Conservation (phyloP, 92 coral and sea anemone species). For the Paragorgia papillata region DNA sequence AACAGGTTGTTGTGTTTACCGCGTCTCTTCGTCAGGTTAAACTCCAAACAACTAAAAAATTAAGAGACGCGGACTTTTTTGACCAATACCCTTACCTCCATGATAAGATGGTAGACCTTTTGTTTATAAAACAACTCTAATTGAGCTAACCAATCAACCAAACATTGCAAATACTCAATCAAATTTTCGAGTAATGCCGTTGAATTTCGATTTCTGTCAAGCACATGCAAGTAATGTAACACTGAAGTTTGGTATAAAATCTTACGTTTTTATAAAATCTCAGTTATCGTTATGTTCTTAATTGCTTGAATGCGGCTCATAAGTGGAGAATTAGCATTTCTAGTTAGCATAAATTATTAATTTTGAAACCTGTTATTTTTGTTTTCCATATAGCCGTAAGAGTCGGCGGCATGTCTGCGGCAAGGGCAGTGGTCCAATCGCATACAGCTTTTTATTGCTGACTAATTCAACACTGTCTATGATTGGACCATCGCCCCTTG, state of each 20-base stretch:
- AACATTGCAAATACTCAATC: neutral
- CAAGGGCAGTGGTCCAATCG: too few species aligned
- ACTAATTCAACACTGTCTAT: too few species aligned
- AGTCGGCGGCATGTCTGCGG: too few species aligned
- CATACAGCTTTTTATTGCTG: too few species aligned
- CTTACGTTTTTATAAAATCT: neutral
- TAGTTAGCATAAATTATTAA: neutral
- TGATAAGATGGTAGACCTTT: neutral
- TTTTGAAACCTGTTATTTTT: neutral
- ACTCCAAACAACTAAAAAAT: conserved; percentile 17
- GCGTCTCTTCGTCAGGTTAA: neutral
- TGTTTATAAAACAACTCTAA: neutral
- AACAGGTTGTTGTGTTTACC: conserved; percentile 37
- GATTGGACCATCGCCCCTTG: too few species aligned
- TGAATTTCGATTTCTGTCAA: too few species aligned
- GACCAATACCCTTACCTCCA: neutral
- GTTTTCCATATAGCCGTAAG: too few species aligned
- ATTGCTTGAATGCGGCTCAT: neutral
- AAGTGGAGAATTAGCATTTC: neutral
- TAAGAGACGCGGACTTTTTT: neutral
- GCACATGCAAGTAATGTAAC: too few species aligned
- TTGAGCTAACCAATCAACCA: neutral
- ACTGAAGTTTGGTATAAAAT: too few species aligned
- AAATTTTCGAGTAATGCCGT: too few species aligned
- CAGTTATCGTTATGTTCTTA: neutral